Evolutionary conservation across 2,797 vertebrate genomes (phyloP).

Genomic region (Carduelis carduelis): DNA sequence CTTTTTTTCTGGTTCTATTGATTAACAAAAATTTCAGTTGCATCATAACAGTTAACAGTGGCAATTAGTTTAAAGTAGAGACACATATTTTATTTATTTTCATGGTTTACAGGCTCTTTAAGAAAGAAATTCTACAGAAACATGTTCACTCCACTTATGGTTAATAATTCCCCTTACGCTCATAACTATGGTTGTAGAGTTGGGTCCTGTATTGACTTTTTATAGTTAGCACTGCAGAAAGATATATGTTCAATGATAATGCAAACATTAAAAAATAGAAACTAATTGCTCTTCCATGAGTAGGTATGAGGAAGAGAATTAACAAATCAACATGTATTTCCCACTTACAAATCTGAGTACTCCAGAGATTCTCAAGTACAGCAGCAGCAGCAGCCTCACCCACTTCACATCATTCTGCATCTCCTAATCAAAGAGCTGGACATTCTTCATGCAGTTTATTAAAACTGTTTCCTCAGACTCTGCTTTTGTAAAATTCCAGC

Average conservation of each 20-base stretch:
- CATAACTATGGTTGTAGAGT: conserved; percentile 49
- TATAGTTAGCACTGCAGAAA: conserved; percentile 50
- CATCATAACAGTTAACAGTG: background rate
- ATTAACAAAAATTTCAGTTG: background rate
- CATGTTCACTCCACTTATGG: conserved; percentile 5
- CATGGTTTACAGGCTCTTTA: background rate
- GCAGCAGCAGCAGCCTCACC: background rate
- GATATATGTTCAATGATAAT: conserved; percentile 27
- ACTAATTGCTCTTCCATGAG: conserved; percentile 48
- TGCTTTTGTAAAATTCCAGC: conserved; percentile 34
- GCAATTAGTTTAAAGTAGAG: conserved; percentile 25
- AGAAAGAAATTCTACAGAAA: conserved; percentile 34
- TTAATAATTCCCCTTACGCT: conserved; percentile 43
- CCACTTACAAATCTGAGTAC: conserved; percentile 43
- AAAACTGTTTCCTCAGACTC: conserved; percentile 21
- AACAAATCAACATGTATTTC: conserved; percentile 61
- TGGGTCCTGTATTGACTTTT: conserved; percentile 46
- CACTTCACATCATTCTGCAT: background rate
- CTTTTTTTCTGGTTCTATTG: background rate
- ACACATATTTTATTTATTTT: background rate
- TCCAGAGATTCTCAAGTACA: conserved; percentile 8
- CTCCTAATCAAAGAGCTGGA: background rate
- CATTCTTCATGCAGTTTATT: background rate
- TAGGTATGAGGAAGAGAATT: conserved; percentile 27
- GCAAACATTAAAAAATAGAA: conserved; percentile 59